Evolutionary conservation across 2,888 invertebrate genomes (phyloP).

Genomic region (Laothoe populi): DNA sequence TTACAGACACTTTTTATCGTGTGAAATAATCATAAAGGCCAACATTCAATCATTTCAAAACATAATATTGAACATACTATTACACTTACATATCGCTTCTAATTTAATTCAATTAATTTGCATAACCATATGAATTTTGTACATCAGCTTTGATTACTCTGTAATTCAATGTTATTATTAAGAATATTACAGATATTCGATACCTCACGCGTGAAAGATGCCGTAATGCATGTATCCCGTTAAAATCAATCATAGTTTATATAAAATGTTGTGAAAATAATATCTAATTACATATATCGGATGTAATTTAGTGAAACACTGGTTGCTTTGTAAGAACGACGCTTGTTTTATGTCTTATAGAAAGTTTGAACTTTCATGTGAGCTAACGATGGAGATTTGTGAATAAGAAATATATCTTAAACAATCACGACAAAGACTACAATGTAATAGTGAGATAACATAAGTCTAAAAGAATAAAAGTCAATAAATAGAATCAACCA

Average conservation of each 20-base stretch:
- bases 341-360: constrained; percentile 5
- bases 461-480: too few species aligned
- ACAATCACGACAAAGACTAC: too few species aligned
- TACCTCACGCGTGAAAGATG: constrained; percentile 4
- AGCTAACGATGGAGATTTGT: constrained; percentile 6
- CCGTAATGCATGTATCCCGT: constrained; percentile 16
- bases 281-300: constrained; percentile 31
- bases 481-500: too few species aligned
- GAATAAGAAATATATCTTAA: neutral
- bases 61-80: constrained; percentile 2
- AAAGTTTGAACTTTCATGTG: neutral
- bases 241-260: constrained; percentile 27
- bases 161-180: constrained; percentile 42
- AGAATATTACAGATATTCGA: constrained; percentile 2
- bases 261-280: constrained; percentile 28
- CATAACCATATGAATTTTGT: constrained; percentile 38
- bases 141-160: constrained; percentile 36
- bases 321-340: constrained; percentile 6
- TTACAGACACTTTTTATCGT: too few species aligned
- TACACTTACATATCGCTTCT: constrained; percentile 4
- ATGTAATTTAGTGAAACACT: constrained; percentile 28
- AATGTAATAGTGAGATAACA: neutral
- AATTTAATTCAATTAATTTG: constrained; percentile 25
- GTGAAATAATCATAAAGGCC: too few species aligned
- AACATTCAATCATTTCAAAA: neutral